Conservation (phyloP, 1,140 invertebrate genomes). For the Aethina tumida region DNA sequence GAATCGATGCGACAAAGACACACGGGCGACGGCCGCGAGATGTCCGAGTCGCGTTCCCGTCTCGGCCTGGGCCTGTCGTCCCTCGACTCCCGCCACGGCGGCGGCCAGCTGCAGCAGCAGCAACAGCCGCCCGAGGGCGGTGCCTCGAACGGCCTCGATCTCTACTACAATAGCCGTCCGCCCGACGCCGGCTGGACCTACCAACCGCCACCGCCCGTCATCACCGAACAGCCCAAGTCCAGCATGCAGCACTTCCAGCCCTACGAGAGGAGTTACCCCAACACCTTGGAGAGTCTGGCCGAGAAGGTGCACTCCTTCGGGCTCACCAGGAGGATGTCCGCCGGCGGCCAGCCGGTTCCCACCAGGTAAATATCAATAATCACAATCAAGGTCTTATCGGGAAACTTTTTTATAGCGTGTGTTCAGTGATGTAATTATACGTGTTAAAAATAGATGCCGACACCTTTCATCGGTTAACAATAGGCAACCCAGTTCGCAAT, state of each 20-base stretch:
- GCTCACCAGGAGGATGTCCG: slow-evolving; percentile 45
- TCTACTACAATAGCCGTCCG: slow-evolving; percentile 68
- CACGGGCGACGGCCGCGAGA: slow-evolving; percentile 61
- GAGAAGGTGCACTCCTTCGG: slow-evolving; percentile 77
- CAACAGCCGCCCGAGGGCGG: slow-evolving; percentile 19
- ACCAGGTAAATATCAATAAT: slow-evolving; percentile 23
- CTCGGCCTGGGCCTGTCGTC: slow-evolving; percentile 56
- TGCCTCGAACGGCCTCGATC: slow-evolving; percentile 62
- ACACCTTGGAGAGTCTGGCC: slow-evolving; percentile 79
- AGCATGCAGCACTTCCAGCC: slow-evolving; percentile 68
- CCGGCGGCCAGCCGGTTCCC: slow-evolving; percentile 37
- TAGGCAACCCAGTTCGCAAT: no score
- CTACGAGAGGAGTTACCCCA: slow-evolving; percentile 77
- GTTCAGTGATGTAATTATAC: no score
- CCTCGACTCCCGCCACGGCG: slow-evolving; percentile 22
- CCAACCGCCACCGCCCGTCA: slow-evolving; percentile 66
- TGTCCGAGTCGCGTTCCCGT: slow-evolving; percentile 60
- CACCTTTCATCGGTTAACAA: no score
- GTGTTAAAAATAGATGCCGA: no score
- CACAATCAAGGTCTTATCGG: no score
- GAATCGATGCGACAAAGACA: slow-evolving; percentile 41
- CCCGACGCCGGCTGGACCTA: slow-evolving; percentile 40
- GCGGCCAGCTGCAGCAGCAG: slow-evolving; percentile 15
- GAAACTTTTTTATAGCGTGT: no score
- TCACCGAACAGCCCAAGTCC: slow-evolving; percentile 80